A percentile compares a stretch with the other conserved stretches of the same genome.
phyloP scores from a whole-genome alignment of 2,113 vertebrate genomes.

The Dryoscopus gambensis region DNA sequence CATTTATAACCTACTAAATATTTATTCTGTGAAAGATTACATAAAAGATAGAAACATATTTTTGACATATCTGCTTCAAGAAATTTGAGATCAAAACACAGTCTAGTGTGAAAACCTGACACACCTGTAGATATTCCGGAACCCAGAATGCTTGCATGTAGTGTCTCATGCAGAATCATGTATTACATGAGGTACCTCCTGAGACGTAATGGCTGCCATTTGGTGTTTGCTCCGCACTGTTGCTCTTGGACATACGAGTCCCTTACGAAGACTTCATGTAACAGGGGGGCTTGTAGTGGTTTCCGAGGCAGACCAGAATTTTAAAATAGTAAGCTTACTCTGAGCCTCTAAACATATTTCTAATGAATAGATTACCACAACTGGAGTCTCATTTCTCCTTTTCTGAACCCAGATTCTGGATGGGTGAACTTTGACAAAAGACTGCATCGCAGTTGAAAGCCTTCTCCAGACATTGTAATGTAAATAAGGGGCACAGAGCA shows the following conservation, averaged over 20 bases:
- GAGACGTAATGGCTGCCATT: neutral
- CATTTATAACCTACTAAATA: neutral
- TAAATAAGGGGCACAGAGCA: neutral
- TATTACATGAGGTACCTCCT: neutral
- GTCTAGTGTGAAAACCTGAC: neutral
- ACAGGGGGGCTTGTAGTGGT: neutral
- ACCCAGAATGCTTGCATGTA: neutral
- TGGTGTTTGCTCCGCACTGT: neutral
- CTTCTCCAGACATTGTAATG: neutral
- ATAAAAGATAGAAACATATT: neutral
- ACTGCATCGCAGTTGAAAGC: neutral
- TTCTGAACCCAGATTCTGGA: neutral
- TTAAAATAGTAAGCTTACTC: neutral
- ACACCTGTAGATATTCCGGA: neutral
- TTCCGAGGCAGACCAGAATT: neutral
- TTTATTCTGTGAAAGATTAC: neutral
- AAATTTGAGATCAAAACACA: neutral
- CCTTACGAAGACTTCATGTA: neutral
- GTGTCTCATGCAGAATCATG: neutral
- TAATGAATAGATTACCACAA: neutral
- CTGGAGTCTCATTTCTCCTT: neutral
- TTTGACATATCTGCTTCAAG: neutral
- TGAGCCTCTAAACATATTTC: neutral
- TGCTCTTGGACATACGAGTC: neutral
- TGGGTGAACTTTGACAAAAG: neutral